These are phyloP conservation scores for Sminthurinus signatus DNA, from an alignment of 1,140 invertebrate genomes.

Conservation along the genomic window DNA sequence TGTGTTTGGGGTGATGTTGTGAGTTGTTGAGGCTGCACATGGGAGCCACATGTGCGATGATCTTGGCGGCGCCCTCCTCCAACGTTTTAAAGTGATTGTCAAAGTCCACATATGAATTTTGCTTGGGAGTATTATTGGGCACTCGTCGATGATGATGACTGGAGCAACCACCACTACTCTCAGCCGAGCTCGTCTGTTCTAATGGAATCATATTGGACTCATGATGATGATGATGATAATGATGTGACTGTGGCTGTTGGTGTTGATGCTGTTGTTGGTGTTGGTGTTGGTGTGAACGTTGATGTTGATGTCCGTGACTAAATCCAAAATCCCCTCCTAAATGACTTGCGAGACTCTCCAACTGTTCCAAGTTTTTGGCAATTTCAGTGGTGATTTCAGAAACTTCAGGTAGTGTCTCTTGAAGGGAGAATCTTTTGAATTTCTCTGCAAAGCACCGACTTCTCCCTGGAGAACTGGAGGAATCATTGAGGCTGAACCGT, in stretches of 20 bases:
- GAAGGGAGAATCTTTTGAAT: conserved; percentile 36
- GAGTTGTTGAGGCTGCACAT: conserved; percentile 19
- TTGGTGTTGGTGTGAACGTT: conserved; percentile 41
- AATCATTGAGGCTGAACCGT: conserved; percentile 29
- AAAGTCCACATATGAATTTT: conserved; percentile 32
- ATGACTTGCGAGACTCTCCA: conserved; percentile 11
- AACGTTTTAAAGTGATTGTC: conserved; percentile 32
- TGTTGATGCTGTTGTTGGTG: conserved; percentile 45
- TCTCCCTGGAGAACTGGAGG: conserved; percentile 10
- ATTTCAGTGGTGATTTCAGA: conserved; percentile 38
- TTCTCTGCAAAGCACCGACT: conserved; percentile 19
- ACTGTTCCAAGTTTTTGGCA: conserved; percentile 31
- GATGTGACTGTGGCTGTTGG: conserved; percentile 29
- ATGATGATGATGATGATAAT: conserved; percentile 49
- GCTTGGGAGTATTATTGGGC: conserved; percentile 34
- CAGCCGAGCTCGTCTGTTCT: conserved; percentile 35
- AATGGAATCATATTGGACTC: too few species aligned
- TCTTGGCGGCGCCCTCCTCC: conserved; percentile 22
- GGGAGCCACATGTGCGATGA: conserved; percentile 32
- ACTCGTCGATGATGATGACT: conserved; percentile 41
- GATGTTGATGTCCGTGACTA: conserved; percentile 7
- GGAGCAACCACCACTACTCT: conserved; percentile 41
- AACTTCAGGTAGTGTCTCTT: conserved; percentile 37
- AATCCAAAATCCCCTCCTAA: neutral
- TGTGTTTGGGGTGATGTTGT: conserved; percentile 6